Evolutionary conservation across 2,888 invertebrate species (phyloP), one percentile per base, ranked within the genome.

Genomic region (Eupithecia subfuscata): DNA sequence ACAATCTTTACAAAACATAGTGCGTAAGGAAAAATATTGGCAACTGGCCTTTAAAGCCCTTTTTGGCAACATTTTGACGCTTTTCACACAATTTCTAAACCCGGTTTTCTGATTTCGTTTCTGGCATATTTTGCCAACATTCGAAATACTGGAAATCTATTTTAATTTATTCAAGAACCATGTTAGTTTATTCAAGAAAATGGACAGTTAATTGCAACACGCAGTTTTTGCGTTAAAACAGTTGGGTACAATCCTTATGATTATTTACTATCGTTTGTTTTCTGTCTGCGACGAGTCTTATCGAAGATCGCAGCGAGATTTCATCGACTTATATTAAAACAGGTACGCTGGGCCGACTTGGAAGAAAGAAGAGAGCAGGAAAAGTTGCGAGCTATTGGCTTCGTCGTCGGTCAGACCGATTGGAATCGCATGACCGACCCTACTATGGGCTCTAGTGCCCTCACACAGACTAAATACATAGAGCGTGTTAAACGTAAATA

Each of bases 291-390:
- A 25, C 52, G 70, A 63, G 52, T 70, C 45, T 48, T 71, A 22
- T 22, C 52, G 22, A 56, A 60, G 72, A 70, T 71, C 73, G 73
- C 64, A 45, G 71, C 70, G 68, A 72, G 84, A 88, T 89, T 91
- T 92, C 85, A 93, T 92, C 89, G 87, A 88, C 78, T 91, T 89
- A 85, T 92, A 88, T 92, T 93, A 87, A 91, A 91, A 93, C 93
- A 99, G 99, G 99, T 99, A 84, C 97, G 99, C 85, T 99, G 99
- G 99, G 99, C 99, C 70, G 99, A 99, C 93, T 96, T 99, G 87
- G 99, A 99, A 95, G 99, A 99, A 92, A 96, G 97, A 87, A 97
- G 97, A 85, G 95, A 97, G 86, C 98, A 98, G 94, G 97, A 98
- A 89, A 98, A 98, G 95, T 97, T 98, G 96, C 96, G 98, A 71